These are phyloP conservation scores for Marcusenius ussheri DNA, from an alignment of 2,113 vertebrate species.

Conservation along the genomic window DNA sequence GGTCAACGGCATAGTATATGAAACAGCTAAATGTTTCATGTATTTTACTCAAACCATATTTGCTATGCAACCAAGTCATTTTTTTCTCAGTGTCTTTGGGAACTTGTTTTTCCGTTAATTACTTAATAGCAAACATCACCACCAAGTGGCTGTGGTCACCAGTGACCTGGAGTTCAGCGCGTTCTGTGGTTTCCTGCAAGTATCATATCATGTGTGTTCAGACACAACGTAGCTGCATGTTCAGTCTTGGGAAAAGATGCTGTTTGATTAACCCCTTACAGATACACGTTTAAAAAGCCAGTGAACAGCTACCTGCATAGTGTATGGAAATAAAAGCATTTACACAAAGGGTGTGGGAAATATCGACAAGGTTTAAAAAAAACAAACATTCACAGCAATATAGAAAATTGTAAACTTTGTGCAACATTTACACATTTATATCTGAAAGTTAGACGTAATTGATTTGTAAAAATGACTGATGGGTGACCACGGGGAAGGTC, in stretches of 20 bases:
- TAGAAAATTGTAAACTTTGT: conserved; percentile 17
- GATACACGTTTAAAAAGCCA: neutral
- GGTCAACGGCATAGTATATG: neutral
- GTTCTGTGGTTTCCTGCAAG: neutral
- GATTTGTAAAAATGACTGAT: neutral
- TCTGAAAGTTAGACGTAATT: neutral
- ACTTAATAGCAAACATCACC: neutral
- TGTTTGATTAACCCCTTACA: neutral
- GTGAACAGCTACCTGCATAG: neutral
- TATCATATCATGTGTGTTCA: neutral
- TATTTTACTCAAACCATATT: neutral
- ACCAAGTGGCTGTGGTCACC: neutral
- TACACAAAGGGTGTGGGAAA: neutral
- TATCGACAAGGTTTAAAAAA: conserved; percentile 7
- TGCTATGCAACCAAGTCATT: neutral
- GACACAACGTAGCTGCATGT: neutral
- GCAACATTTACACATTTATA: conserved; percentile 9
- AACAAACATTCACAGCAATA: conserved; percentile 17
- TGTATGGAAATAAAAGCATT: neutral
- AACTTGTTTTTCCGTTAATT: neutral
- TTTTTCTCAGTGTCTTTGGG: neutral
- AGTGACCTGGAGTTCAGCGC: neutral
- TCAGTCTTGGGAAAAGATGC: neutral
- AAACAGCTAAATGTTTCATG: neutral
- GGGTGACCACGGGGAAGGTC: neutral